Evolutionary conservation across 1,140 invertebrate genomes (phyloP).

Genomic region (Solenopsis invicta): DNA sequence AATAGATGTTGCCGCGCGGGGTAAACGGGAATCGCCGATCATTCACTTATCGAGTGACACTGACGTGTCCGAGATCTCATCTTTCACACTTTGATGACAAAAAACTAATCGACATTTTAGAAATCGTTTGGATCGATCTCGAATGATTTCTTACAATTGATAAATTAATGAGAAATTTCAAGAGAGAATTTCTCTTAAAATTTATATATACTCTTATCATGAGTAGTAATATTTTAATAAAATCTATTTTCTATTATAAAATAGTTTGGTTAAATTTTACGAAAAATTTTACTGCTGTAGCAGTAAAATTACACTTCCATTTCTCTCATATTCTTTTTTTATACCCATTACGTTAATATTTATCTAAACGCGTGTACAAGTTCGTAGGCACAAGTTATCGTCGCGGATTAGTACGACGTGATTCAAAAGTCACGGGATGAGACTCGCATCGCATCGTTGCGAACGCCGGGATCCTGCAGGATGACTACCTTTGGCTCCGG

Average conservation of each 20-base stretch:
- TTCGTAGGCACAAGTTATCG: neutral
- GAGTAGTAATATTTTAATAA: too few relatives aligned
- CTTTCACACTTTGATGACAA: neutral
- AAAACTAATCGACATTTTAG: neutral
- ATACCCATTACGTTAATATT: neutral
- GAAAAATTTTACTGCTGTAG: too few relatives aligned
- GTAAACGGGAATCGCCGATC: neutral
- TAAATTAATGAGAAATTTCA: too few relatives aligned
- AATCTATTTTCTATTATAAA: too few relatives aligned
- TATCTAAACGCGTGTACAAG: neutral
- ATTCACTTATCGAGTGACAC: constrained; percentile 9
- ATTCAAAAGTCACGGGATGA: constrained; percentile 6
- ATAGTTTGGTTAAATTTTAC: too few relatives aligned
- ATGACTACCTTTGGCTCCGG: constrained; percentile 33
- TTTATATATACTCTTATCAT: too few relatives aligned
- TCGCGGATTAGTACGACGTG: neutral
- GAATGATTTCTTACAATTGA: too few relatives aligned
- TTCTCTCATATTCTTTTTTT: neutral
- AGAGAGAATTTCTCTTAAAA: too few relatives aligned
- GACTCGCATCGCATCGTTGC: constrained; percentile 18
- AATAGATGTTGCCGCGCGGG: constrained; percentile 69
- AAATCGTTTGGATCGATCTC: neutral
- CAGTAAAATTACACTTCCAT: neutral
- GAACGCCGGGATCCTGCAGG: constrained; percentile 23
- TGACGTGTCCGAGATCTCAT: neutral